Evolutionary conservation across 1,140 invertebrate genomes (phyloP), one percentile per base, ranked within the genome.

Genomic region (Drosophila nikananu): DNA sequence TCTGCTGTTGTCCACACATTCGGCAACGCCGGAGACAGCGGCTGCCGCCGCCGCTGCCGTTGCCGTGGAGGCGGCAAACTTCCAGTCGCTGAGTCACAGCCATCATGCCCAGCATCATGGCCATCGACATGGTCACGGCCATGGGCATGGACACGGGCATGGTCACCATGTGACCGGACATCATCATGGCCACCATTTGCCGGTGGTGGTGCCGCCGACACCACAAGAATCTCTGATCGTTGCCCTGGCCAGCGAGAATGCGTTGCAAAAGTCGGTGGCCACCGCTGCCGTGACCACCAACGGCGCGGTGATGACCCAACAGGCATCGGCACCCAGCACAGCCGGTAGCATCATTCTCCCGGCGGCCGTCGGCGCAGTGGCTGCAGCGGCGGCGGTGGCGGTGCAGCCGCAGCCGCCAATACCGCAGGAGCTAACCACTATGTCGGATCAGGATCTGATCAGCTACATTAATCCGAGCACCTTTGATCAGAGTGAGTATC

Each of bases 391-490:
- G 2, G 86, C 91, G 2, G 91, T 84, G 46, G 81, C 86, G 15
- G 90, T 92, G 2, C 87, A 92, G 32, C 93, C 94, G 5, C 87
- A 92, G 37, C 93, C 94, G 5, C 95, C 95, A 87, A 93, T 96
- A 72, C 94, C 95, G 3, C 96, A 96, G 91, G 95, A 96, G 30
- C 94, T 97, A 63, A 96, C 96, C 21, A 95, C 96, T 55, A 97
- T 97, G 95, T 97, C 96, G 58, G 97, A 97, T 83, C 96, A 96
- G 91, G 97, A 97, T 94, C 94, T 97, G 63, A 94, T 97, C 54
- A 97, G 96, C 89, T 97, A 97, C 91, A 97, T 97, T 57, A 97
- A 97, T 94, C 96, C 97, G 17, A 97, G 95, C 93, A 97, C 96
- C 92, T 97, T 97, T 87, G 96, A 97, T 94, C 95, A 96, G 95